phyloP scores from a whole-genome alignment of 2,113 vertebrate genomes.

The Eretmochelys imbricata region DNA sequence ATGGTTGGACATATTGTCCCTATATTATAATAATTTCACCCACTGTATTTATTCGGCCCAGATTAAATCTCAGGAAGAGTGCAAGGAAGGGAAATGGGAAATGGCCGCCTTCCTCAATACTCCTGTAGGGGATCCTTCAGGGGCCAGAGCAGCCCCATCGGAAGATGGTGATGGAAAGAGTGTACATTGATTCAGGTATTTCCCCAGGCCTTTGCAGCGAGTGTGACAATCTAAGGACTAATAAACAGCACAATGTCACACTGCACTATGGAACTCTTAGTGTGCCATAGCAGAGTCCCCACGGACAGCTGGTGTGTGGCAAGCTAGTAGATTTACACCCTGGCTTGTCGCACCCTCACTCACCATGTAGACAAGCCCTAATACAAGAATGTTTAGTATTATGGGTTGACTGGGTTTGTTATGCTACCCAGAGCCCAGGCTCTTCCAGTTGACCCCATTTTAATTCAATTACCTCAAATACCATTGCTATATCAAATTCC shows the following conservation, averaged over 20 bases:
- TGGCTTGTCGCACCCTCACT: not conserved
- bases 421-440: not conserved
- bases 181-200: not conserved
- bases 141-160: not conserved
- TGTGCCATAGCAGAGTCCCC: not conserved
- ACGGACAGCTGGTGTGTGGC: not conserved
- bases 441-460: slow-evolving; percentile 30
- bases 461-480: slow-evolving; percentile 41
- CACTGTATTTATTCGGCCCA: not conserved
- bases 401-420: not conserved
- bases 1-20: not conserved
- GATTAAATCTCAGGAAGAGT: not conserved
- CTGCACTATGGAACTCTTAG: not conserved
- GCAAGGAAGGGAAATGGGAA: not conserved
- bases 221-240: not conserved
- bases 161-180: not conserved
- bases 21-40: not conserved
- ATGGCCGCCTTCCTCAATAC: not conserved
- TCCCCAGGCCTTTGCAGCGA: not conserved
- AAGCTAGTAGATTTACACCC: not conserved
- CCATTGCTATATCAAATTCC: slow-evolving; percentile 56
- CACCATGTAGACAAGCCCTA: not conserved
- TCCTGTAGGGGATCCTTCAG: not conserved
- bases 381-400: not conserved
- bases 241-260: not conserved